Evolutionary conservation across 2,113 vertebrate genomes (phyloP), one percentile per base, ranked within the genome.

Genomic region (Suricata suricatta): DNA sequence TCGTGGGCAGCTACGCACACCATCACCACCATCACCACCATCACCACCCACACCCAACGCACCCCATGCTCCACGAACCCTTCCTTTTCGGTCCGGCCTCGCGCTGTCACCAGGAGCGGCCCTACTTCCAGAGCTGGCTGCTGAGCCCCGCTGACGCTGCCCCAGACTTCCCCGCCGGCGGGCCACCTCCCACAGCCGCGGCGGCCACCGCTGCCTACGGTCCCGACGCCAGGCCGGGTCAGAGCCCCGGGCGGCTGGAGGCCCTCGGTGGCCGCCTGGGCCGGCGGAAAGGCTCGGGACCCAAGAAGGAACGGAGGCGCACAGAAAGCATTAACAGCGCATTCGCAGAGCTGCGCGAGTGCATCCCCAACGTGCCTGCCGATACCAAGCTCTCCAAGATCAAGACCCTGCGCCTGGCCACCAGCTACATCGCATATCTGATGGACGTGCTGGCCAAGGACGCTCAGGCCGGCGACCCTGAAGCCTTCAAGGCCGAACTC

Each of bases 361-460:
- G 99, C 89, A 99, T 99, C 95, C 99, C 99, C 79, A 99, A 99
- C 93, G 99, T 99, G 16, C 99, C 99, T 0, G 99, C 99, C 0
- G 99, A 99, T 98, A 99, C 99, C 8, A 99, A 99, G 95, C 99
- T 99, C 96, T 99, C 99, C 29, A 99, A 99, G 96, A 99, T 99
- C 86, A 99, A 99, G 97, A 99, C 99, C 5, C 97, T 99, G 68
- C 99, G 99, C 64, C 98, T 99, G 90, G 99, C 99, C 47, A 99
- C 99, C 94, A 99, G 99, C 95, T 99, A 99, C 98, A 99, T 99
- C 97, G 99, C 99, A 76, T 99, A 99, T 95, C 98, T 99, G 97
- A 99, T 99, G 99, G 99, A 99, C 96, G 99, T 99, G 87, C 98
- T 99, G 98, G 99, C 99, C 97, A 99, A 99, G 98, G 99, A 99